A percentile compares a stretch with the other conserved stretches of the same genome.
phyloP scores from a whole-genome alignment of 2,797 vertebrate species.

The Rhincodon typus region DNA sequence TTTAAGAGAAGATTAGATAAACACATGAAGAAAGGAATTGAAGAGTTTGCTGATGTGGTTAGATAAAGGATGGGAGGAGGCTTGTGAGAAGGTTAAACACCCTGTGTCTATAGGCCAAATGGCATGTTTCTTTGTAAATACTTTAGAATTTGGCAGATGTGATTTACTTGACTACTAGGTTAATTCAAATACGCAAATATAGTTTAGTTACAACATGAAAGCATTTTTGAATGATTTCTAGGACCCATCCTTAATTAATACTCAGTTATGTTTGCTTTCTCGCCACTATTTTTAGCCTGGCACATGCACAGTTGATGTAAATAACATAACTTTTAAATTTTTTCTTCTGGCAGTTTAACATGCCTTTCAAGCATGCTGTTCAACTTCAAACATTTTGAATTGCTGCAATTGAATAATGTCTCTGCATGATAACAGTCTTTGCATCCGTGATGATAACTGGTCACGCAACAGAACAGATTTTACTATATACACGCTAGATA shows the following conservation, averaged over 20 bases:
- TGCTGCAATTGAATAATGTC: constrained; percentile 23
- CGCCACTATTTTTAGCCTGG: background rate
- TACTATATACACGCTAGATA: background rate
- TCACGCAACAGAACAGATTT: background rate
- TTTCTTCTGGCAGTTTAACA: background rate
- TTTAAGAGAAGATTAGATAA: background rate
- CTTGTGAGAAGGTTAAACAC: background rate
- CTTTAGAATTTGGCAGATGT: background rate
- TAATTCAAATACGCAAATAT: constrained; percentile 7
- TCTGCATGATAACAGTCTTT: constrained; percentile 22
- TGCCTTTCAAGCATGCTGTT: background rate
- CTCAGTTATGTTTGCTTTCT: background rate
- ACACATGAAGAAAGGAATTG: background rate
- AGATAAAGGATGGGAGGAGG: background rate
- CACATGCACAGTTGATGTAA: background rate
- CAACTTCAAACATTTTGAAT: constrained; percentile 31
- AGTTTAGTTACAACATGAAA: constrained; percentile 27
- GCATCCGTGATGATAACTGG: constrained; percentile 5
- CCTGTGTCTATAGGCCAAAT: background rate
- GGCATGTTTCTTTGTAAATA: background rate
- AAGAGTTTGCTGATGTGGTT: background rate
- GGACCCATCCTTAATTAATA: constrained; percentile 14
- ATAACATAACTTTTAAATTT: background rate
- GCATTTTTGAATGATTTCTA: background rate
- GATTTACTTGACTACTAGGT: background rate